A percentile compares a stretch with the other conserved stretches of the same genome.
These are phyloP conservation scores for Prionace glauca DNA, from an alignment of 2,797 vertebrate species.

Conservation along the genomic window DNA sequence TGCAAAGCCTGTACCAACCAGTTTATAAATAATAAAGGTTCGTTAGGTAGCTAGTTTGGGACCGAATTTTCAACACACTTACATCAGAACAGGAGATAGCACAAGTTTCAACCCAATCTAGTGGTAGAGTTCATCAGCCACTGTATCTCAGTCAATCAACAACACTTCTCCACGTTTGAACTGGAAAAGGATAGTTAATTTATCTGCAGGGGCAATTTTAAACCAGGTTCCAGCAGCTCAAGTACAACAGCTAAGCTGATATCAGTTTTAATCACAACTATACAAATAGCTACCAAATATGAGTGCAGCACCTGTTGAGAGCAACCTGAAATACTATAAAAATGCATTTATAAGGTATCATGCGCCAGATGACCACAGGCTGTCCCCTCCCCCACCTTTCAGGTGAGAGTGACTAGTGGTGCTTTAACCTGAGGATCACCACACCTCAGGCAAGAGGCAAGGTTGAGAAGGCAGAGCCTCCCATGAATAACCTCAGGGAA, in stretches of 20 bases:
- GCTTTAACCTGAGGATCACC: too few species aligned
- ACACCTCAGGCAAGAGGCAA: too few species aligned
- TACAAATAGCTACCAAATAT: neutral
- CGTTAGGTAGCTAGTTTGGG: neutral
- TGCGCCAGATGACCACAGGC: too few species aligned
- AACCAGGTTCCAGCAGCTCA: neutral
- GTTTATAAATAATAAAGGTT: neutral
- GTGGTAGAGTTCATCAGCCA: neutral
- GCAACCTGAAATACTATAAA: neutral
- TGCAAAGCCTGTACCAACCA: neutral
- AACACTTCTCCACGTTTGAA: neutral
- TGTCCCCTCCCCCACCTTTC: too few species aligned
- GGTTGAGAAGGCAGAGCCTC: too few species aligned
- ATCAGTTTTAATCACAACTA: neutral
- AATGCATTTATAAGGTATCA: too few species aligned
- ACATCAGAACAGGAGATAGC: neutral
- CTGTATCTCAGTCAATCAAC: neutral
- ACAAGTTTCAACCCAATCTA: neutral
- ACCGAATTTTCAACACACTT: neutral
- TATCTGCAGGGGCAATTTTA: neutral
- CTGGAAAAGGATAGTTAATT: neutral
- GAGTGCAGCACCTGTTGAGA: neutral
- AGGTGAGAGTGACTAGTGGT: too few species aligned
- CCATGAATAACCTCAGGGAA: too few species aligned
- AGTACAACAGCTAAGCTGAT: neutral